Percentiles rank a stretch among this genome's conserved stretches.
Conservation (phyloP, 1,140 invertebrate genomes). For the Cherax quadricarinatus region DNA sequence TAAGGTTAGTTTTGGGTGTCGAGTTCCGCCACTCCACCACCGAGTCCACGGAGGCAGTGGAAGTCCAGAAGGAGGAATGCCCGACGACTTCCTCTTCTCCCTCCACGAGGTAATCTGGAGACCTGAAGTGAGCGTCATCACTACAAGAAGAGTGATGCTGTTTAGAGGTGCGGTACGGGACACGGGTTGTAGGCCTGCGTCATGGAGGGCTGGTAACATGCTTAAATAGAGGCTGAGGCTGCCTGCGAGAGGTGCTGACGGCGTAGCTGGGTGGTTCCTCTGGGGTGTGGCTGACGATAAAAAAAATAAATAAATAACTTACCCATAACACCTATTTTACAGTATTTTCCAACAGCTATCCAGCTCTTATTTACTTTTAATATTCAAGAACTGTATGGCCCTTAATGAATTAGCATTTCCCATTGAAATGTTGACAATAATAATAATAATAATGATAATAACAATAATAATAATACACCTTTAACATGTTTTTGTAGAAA, state of each 20-base stretch:
- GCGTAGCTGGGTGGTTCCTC: not conserved
- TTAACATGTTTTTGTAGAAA: too few species aligned
- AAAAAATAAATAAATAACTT: not conserved
- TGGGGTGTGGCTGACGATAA: not conserved
- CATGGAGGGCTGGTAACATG: not conserved
- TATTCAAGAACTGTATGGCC: too few species aligned
- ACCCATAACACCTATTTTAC: not conserved
- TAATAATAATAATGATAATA: too few species aligned
- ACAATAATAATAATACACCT: too few species aligned
- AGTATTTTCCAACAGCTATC: too few species aligned
- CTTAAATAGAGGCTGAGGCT: not conserved
- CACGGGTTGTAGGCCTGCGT: not conserved
- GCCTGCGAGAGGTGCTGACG: not conserved
- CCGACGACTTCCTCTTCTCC: not conserved
- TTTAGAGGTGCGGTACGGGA: not conserved
- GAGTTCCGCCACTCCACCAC: not conserved
- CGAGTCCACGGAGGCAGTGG: not conserved
- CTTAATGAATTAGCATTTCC: too few species aligned
- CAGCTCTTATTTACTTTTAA: too few species aligned
- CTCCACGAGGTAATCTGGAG: not conserved
- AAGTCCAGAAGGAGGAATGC: not conserved
- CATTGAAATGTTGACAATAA: too few species aligned
- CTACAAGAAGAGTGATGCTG: not conserved
- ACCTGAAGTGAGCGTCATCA: not conserved
- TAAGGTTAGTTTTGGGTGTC: not conserved